Percentiles rank a stretch among this genome's conserved stretches.
Evolutionary conservation across 2,797 vertebrate genomes (phyloP).

Genomic region (Scolopax bukidnonensis): DNA sequence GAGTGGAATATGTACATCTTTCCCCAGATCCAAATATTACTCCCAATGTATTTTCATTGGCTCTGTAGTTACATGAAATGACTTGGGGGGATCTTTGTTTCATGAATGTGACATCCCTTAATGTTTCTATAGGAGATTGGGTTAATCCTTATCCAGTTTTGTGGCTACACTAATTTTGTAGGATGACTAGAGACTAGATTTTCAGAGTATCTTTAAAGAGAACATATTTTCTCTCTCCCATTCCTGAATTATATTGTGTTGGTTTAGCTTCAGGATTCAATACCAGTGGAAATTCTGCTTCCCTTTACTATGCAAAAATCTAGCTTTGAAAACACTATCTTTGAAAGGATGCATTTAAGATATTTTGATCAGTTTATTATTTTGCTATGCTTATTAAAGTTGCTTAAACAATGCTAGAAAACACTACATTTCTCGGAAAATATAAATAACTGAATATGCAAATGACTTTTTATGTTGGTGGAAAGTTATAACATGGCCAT

Average conservation of each 20-base stretch:
- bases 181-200: neutral
- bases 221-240: neutral
- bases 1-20: neutral
- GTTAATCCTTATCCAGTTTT: neutral
- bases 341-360: neutral
- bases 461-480: neutral
- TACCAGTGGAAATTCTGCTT: neutral
- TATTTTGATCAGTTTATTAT: neutral
- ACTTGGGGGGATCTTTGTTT: neutral
- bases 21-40: neutral
- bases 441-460: neutral
- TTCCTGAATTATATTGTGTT: neutral
- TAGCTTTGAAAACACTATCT: neutral
- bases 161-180: neutral
- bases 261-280: neutral
- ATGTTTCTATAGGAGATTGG: neutral
- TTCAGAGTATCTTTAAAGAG: neutral
- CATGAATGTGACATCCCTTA: neutral
- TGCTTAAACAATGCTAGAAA: neutral
- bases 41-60: neutral
- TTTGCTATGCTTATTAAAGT: neutral
- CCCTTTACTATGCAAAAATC: neutral
- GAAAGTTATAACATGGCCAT: neutral
- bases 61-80: neutral
- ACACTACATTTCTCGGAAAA: neutral